Evolutionary conservation across 2,888 invertebrate genomes (phyloP), one percentile per base, ranked within the genome.

Genomic region (Neria commutata): DNA sequence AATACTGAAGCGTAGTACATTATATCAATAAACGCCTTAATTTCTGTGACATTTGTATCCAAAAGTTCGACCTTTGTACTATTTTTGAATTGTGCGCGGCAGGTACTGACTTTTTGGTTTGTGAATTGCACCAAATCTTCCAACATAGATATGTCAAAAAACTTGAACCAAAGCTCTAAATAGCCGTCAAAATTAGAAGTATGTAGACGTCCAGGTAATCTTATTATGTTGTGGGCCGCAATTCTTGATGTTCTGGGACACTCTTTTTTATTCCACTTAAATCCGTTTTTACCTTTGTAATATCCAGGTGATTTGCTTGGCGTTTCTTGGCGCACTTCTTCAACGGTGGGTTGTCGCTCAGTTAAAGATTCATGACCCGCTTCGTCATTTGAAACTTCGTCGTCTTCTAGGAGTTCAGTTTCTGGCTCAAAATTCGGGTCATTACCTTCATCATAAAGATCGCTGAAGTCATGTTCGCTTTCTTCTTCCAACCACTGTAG

Each of bases 51-150:
- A 29, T 29, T 11, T 29, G 6, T 29, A 11, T 29, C 29, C 29
- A 29, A 8, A 29, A 29, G 29, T 29, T 29, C 63, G 29, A 52
- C 48, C 24, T 37, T 47, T 53, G 50, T 60, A 25, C 17, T 58
- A 37, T 60, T 57, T 51, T 59, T 59, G 33, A 59, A 62, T 40
- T 55, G 55, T 21, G 42, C 46, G 53, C 58, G 56, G 45, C 56
- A 53, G 34, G 23, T 47, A 47, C 33, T 23, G 24, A 55, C 42
- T 25, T 61, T 55, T 56, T 61, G 48, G 24, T 58, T 45, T n/a
- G 53, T 61, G 23, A 51, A 29, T 53, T 21, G 42, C 29, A 47
- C 16, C 14, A 29, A 29, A 29, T 11, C 6, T 29, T 29, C 29
- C 29, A 29, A 6, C 29, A 11, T 29, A 8, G 29, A 29, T 8